phyloP scores from a whole-genome alignment of 2,888 invertebrate species.

The Congeria kusceri region DNA sequence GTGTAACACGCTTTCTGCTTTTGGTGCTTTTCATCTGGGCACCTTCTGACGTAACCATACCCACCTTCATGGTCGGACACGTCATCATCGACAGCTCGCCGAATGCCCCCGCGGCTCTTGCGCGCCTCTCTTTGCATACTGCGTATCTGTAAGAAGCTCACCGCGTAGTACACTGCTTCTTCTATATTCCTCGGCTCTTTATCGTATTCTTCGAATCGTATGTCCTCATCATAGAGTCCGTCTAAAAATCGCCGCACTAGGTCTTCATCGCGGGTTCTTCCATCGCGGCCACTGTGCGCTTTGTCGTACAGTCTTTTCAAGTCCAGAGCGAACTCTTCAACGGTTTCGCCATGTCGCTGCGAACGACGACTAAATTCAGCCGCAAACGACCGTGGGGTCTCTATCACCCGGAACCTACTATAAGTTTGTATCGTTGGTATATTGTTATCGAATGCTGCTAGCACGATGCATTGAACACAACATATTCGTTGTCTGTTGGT shows the following conservation, averaged over 20 bases:
- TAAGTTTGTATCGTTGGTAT: too few relatives aligned
- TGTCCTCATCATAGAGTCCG: constrained; percentile 32
- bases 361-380: constrained; percentile 38
- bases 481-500: too few relatives aligned
- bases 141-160: constrained; percentile 1
- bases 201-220: constrained; percentile 32
- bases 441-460: too few relatives aligned
- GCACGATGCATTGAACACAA: too few relatives aligned
- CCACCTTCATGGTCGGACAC: too few relatives aligned
- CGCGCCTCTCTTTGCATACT: too few relatives aligned
- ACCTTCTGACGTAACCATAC: too few relatives aligned
- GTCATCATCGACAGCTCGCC: too few relatives aligned
- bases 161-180: constrained; percentile 21
- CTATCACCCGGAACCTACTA: constrained; percentile 41
- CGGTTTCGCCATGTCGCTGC: constrained; percentile 23
- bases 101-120: too few relatives aligned
- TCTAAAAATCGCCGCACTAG: constrained; percentile 37
- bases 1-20: too few relatives aligned
- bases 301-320: constrained; percentile 40
- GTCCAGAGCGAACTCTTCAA: constrained; percentile 51
- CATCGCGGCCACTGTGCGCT: constrained; percentile 36
- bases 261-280: constrained; percentile 36
- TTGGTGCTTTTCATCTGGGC: too few relatives aligned
- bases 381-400: constrained; percentile 40
- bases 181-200: constrained; percentile 24